These are phyloP conservation scores for Congeria kusceri DNA, from an alignment of 2,888 invertebrate genomes.

Conservation along the genomic window DNA sequence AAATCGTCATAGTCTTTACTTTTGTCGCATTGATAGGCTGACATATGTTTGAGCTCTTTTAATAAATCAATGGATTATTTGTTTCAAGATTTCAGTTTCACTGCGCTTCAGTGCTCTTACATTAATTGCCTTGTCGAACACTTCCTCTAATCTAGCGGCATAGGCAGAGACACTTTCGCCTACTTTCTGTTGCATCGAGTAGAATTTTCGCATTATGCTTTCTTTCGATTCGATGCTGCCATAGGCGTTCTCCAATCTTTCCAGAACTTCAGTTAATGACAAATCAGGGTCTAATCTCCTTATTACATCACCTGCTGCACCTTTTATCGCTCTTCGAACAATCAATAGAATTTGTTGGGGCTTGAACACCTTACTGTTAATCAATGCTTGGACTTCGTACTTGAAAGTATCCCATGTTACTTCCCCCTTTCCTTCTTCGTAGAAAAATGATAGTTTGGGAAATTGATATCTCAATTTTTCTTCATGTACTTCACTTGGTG, in stretches of 20 bases:
- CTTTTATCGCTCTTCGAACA: constrained; percentile 10
- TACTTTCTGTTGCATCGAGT: constrained; percentile 1
- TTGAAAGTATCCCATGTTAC: too few species aligned
- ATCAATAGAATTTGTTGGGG: constrained; percentile 6
- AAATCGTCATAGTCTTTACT: too few species aligned
- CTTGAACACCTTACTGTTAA: background rate
- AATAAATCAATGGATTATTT: background rate
- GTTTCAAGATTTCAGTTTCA: constrained; percentile 1
- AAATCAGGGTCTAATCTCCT: constrained; percentile 4
- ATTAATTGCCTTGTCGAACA: constrained; percentile 6
- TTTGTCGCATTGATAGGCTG: too few species aligned
- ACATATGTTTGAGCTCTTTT: constrained; percentile 11
- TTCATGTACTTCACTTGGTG: too few species aligned
- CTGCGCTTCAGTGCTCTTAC: constrained; percentile 12
- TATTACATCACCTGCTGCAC: constrained; percentile 11
- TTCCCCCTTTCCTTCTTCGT: too few species aligned
- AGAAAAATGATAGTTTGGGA: too few species aligned
- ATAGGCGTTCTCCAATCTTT: constrained; percentile 22
- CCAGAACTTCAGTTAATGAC: background rate
- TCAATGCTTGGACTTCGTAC: too few species aligned
- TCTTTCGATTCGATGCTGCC: constrained; percentile 19
- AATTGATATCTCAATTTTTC: too few species aligned
- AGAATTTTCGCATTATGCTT: constrained; percentile 9
- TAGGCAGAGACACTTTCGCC: background rate
- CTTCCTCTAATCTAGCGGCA: constrained; percentile 15